These are phyloP conservation scores for Ageneiosus marmoratus DNA, from an alignment of 2,113 vertebrate genomes.

Conservation along the genomic window DNA sequence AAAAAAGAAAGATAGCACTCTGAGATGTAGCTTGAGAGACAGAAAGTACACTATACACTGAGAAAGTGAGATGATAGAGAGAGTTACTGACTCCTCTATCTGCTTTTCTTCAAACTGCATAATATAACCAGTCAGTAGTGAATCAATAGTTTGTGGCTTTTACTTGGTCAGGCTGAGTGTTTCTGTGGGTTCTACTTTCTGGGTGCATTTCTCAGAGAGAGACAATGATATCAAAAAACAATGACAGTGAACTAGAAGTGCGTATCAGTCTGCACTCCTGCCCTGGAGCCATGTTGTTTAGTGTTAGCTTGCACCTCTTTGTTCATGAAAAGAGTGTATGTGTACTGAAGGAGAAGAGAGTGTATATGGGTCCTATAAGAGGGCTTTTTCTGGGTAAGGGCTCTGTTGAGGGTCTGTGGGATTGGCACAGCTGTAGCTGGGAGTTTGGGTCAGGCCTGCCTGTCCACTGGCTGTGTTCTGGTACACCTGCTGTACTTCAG, in stretches of 20 bases:
- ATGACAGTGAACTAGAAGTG: background rate
- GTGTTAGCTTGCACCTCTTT: conserved; percentile 34
- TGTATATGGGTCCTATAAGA: conserved; percentile 83
- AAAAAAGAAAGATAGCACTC: background rate
- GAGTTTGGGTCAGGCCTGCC: conserved; percentile 77
- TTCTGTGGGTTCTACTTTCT: conserved; percentile 36
- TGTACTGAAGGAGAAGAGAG: conserved; percentile 41
- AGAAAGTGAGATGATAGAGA: no score
- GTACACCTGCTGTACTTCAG: conserved; percentile 81
- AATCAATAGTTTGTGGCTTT: conserved; percentile 21
- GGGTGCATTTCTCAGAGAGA: conserved; percentile 1
- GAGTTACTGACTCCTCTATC: conserved; percentile 1
- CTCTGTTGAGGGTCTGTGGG: conserved; percentile 77
- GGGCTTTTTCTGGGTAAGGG: conserved; percentile 88
- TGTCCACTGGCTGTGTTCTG: conserved; percentile 76
- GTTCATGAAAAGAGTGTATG: conserved; percentile 24
- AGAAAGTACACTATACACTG: no score
- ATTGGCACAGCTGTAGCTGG: conserved; percentile 83
- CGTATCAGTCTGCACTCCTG: conserved; percentile 12
- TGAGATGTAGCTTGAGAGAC: no score
- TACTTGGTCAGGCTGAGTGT: conserved; percentile 33
- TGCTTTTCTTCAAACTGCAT: conserved; percentile 13
- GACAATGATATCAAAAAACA: conserved; percentile 5
- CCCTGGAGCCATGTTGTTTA: conserved; percentile 23
- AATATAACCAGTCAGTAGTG: conserved; percentile 45